Evolutionary conservation across 2,113 vertebrate genomes (phyloP).

Genomic region (Galbula dea): DNA sequence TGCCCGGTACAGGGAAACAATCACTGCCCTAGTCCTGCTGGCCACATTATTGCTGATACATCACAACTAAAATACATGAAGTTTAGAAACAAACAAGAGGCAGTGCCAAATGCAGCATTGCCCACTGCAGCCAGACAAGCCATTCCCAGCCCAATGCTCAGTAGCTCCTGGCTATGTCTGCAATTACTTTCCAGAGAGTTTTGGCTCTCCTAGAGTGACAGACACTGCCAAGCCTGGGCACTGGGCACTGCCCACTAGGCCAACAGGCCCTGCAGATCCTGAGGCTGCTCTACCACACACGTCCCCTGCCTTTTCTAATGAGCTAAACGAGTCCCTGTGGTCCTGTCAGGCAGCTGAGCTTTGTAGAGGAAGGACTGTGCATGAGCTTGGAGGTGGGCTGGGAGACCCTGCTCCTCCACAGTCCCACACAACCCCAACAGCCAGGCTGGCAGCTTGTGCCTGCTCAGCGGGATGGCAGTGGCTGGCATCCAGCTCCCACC

Average conservation of each 20-base stretch:
- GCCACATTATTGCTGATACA: not conserved
- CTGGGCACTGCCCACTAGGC: not conserved
- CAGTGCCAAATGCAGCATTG: accelerated
- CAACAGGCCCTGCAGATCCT: not conserved
- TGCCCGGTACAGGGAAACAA: not conserved
- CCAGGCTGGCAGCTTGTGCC: not conserved
- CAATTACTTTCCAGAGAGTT: not conserved
- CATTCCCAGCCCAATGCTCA: accelerated
- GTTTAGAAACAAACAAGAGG: accelerated
- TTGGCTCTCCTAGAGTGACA: not conserved
- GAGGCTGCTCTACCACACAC: not conserved
- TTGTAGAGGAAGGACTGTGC: not conserved
- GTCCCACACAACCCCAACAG: accelerated
- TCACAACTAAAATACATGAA: accelerated
- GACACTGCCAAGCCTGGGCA: not conserved
- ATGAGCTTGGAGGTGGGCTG: not conserved
- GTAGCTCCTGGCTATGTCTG: not conserved
- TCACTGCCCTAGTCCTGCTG: not conserved
- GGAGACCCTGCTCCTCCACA: accelerated
- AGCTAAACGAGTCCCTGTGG: accelerated
- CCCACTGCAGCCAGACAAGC: not conserved
- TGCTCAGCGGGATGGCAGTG: not conserved
- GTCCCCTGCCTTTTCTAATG: not conserved
- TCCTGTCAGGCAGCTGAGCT: accelerated
- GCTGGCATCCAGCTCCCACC: not conserved